Evolutionary conservation across 2,888 invertebrate genomes (phyloP).

Genomic region (Torymus aiolomorphi): DNA sequence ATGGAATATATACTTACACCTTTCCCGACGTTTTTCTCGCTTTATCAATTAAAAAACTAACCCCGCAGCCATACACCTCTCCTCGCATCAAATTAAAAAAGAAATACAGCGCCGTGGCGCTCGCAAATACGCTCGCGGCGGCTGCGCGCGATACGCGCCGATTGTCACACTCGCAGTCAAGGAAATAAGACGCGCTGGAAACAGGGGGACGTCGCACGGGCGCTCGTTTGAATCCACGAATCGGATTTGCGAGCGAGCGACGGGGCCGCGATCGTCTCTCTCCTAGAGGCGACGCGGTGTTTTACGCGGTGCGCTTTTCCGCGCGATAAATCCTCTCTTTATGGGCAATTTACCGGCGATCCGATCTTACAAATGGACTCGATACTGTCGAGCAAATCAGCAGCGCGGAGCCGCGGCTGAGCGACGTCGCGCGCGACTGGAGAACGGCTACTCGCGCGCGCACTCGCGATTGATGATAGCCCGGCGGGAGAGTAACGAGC

Average conservation of each 20-base stretch:
- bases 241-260: slow-evolving; percentile 21
- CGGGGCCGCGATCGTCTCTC: slow-evolving; percentile 12
- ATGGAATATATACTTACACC: too few relatives aligned
- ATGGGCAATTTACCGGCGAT: slow-evolving; percentile 46
- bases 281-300: slow-evolving; percentile 25
- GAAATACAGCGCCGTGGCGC: background rate
- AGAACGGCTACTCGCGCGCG: background rate
- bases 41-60: too few relatives aligned
- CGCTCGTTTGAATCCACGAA: slow-evolving; percentile 8
- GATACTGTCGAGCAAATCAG: slow-evolving; percentile 55
- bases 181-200: slow-evolving; percentile 14
- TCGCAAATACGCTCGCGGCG: background rate
- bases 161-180: slow-evolving; percentile 5
- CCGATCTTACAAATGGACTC: slow-evolving; percentile 55
- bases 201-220: background rate
- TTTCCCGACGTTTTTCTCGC: too few relatives aligned
- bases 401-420: slow-evolving; percentile 14
- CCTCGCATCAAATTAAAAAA: background rate
- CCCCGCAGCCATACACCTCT: background rate
- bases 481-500: slow-evolving; percentile 18
- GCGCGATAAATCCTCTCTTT: slow-evolving; percentile 45
- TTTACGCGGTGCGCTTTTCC: slow-evolving; percentile 37
- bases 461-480: slow-evolving; percentile 41
- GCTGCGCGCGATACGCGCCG: slow-evolving; percentile 15
- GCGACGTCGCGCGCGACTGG: slow-evolving; percentile 16